Evolutionary conservation across 1,140 invertebrate genomes (phyloP).

Genomic region (Luehdorfia chinensis): DNA sequence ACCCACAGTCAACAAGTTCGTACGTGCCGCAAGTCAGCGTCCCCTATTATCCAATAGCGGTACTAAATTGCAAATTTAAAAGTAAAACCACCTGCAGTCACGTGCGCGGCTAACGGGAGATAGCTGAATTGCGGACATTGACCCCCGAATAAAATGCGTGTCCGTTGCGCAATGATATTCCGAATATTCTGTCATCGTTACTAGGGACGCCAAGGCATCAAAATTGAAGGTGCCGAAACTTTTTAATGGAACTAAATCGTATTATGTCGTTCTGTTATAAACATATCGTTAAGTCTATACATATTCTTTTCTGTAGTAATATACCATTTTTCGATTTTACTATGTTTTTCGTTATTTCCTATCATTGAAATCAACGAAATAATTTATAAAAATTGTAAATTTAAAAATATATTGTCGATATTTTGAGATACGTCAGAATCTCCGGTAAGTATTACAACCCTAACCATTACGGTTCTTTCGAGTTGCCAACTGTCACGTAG

Average conservation of each 20-base stretch:
- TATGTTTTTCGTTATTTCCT: no score
- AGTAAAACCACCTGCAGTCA: conserved; percentile 62
- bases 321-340: no score
- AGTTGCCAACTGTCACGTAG: conserved; percentile 25
- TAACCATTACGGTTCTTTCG: conserved; percentile 31
- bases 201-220: conserved; percentile 5
- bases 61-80: conserved; percentile 68
- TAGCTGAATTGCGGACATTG: conserved; percentile 64
- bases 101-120: conserved; percentile 66
- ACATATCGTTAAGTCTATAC: no score
- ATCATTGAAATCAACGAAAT: no score
- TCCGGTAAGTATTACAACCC: no score
- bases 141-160: conserved; percentile 34
- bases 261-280: no score
- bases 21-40: conserved; percentile 36
- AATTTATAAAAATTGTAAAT: no score
- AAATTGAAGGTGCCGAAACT: no score
- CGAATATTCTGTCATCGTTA: conserved; percentile 31
- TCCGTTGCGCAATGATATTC: conserved; percentile 50
- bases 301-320: no score
- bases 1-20: conserved; percentile 12
- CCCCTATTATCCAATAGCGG: conserved; percentile 63
- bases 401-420: no score
- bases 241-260: no score
- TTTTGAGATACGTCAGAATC: no score